phyloP scores from a whole-genome alignment of 2,888 invertebrate genomes.

The Seira sanloemensis region DNA sequence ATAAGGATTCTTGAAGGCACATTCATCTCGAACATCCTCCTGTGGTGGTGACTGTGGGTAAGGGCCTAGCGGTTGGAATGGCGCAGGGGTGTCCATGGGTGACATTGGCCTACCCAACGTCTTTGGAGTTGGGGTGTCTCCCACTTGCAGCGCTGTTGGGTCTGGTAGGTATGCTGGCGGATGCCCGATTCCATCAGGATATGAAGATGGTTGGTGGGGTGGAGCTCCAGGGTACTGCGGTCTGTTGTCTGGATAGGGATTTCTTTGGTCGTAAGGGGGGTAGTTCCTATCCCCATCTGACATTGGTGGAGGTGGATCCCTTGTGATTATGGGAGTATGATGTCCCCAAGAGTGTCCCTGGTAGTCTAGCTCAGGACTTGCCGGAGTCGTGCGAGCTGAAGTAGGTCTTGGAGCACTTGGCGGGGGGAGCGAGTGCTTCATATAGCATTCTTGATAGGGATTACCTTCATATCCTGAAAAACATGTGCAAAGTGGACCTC shows the following conservation, averaged over 20 bases:
- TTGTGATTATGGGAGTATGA: constrained; percentile 16
- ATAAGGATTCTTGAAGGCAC: constrained; percentile 47
- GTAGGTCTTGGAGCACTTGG: neutral
- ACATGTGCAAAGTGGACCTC: constrained; percentile 47
- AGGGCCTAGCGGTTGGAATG: neutral
- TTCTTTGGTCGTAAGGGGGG: neutral
- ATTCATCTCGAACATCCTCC: constrained; percentile 41
- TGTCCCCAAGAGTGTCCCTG: constrained; percentile 60
- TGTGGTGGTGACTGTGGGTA: neutral
- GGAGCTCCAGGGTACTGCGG: neutral
- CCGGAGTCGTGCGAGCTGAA: neutral
- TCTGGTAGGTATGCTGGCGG: neutral
- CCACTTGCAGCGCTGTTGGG: neutral
- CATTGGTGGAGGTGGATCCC: neutral
- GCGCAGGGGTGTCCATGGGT: constrained; percentile 16
- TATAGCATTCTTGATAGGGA: constrained; percentile 49
- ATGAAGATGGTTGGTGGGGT: neutral
- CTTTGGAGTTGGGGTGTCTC: constrained; percentile 44
- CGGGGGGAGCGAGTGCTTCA: neutral
- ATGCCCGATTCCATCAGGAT: neutral
- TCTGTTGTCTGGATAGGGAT: too few species aligned
- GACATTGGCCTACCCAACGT: constrained; percentile 45
- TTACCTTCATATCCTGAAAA: constrained; percentile 41
- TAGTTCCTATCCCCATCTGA: neutral
- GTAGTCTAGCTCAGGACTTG: constrained; percentile 24